These are phyloP conservation scores for Catalaphyllia jardinei DNA, from an alignment of 64 coral and sea anemone species.

Conservation along the genomic window DNA sequence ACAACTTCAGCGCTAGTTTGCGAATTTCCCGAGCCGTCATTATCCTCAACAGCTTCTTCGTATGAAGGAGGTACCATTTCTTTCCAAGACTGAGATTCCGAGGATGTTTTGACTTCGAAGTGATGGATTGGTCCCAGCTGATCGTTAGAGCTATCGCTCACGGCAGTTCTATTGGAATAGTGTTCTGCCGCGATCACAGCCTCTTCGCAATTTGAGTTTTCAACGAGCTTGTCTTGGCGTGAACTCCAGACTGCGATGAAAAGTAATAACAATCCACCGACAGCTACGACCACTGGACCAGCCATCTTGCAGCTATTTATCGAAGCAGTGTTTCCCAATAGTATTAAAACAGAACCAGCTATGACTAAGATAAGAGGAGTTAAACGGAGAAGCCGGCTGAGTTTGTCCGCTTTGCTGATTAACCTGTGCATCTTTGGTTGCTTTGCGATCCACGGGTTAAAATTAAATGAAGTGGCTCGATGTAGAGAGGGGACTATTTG, in stretches of 20 bases:
- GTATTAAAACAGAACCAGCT: neutral
- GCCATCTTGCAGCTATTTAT: neutral
- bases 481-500: too few species aligned
- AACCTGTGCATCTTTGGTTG: too few species aligned
- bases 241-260: neutral
- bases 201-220: neutral
- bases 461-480: too few species aligned
- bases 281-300: neutral
- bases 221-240: neutral
- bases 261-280: neutral
- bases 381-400: neutral
- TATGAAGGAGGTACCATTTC: constrained; percentile 17
- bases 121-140: neutral
- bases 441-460: too few species aligned
- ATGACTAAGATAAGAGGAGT: neutral
- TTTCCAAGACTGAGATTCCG: neutral
- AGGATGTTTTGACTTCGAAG: neutral
- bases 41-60: neutral
- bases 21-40: neutral
- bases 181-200: too few species aligned
- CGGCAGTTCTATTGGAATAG: too few species aligned
- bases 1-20: neutral
- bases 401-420: too few species aligned
- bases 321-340: neutral
- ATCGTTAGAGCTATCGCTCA: too few species aligned